phyloP scores from a whole-genome alignment of 2,888 invertebrate genomes.

The Andrena bucephala region DNA sequence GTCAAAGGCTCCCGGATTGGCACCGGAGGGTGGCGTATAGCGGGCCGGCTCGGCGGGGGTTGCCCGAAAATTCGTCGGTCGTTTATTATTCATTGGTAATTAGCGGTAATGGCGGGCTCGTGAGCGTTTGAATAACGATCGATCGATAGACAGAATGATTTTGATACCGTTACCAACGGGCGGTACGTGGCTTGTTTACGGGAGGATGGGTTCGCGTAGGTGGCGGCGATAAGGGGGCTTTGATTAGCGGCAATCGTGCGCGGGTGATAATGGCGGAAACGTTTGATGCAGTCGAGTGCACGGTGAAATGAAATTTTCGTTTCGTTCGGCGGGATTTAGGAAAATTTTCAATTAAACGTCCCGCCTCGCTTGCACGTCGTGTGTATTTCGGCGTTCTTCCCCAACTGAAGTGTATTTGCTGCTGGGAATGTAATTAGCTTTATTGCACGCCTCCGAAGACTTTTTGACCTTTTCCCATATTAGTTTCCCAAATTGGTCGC shows the following conservation, averaged over 20 bases:
- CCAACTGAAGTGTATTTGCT: neutral
- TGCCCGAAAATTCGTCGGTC: neutral
- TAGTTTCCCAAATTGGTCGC: constrained; percentile 1
- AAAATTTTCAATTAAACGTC: constrained; percentile 7
- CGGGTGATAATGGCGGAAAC: neutral
- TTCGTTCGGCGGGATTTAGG: neutral
- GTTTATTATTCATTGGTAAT: constrained; percentile 41
- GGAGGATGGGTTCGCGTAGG: neutral
- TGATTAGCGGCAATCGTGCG: neutral
- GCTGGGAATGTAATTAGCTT: constrained; percentile 5
- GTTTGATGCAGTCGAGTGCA: neutral
- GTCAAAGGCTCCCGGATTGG: constrained; percentile 14
- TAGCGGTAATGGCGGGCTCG: constrained; percentile 2
- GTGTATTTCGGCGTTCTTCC: neutral
- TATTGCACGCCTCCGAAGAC: neutral
- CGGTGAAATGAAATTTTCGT: constrained; percentile 1
- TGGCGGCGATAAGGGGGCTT: neutral
- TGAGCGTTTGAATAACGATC: constrained; percentile 6
- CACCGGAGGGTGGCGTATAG: neutral
- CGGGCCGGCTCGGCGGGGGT: no score
- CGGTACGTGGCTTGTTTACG: constrained; percentile 30
- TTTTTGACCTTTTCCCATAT: neutral
- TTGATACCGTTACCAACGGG: constrained; percentile 26
- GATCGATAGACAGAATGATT: constrained; percentile 3
- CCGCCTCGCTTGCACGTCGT: neutral